Base-by-base conservation (phyloP, 2,888 invertebrate genomes). In the Suillia variegata region DNA sequence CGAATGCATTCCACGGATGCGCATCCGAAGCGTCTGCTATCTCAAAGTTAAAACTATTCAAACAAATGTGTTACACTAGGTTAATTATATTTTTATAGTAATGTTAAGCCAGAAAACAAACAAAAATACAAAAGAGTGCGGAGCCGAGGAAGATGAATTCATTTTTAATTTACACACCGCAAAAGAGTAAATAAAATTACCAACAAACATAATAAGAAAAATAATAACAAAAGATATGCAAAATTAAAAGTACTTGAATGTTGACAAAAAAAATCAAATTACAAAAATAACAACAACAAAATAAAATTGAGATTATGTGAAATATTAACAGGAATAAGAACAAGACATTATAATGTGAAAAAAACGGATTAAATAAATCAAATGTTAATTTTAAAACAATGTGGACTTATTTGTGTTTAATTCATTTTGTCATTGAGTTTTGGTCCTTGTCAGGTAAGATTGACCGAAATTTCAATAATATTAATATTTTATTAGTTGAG, bases 1-100 rank as follows among this genome's bases (percentile, higher is more conserved):
- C 54, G 49, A 50, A 52, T 21, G 50, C 49, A 53, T 54, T 24
- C 52, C 53, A 49, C 48, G 33, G 2, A 21, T 34, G 34, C 21
- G 13, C 38, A 52, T 65, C 65, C 55, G 58, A 33, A 8, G 34
- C 63, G 55, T 58, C 54, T 58, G 49, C 48, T 58, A 56, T 65
- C 61, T 60, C 58, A 64, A 62, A 72, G 68, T 66, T 69, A n/a
- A n/a, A 66, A 68, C 68, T 68, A 62, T 52, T 56, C 58, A 54
- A n/a, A n/a, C n/a, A n/a, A 58, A 52, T 47, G 49, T 54, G 61
- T 57, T 54, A 55, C 51, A 59, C 13, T 59, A 59, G 59, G 51
- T 61, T 61, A 65, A 64, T 67, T 67, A 64, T 67, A 67, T 67
- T 67, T 56, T 67, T 67, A 63, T 65, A 67, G 61, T 60, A 63